A percentile compares a stretch with the other conserved stretches of the same genome.
phyloP scores from a whole-genome alignment of 2,113 vertebrate genomes.

The Datnioides undecimradiatus region DNA sequence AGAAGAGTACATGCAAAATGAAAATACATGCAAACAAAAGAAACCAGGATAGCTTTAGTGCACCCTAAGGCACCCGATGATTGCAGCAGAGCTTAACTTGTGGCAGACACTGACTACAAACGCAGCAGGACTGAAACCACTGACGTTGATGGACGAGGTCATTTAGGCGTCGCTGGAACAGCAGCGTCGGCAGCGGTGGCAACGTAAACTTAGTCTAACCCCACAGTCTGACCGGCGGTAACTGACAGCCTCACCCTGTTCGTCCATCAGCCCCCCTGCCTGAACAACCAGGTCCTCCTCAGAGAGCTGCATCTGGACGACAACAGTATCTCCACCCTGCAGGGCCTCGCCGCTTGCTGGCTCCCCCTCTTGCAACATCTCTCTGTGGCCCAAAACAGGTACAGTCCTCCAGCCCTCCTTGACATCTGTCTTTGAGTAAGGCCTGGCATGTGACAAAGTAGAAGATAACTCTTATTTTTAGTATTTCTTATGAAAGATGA shows the following conservation, averaged over 20 bases:
- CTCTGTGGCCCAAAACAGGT: conserved; percentile 91
- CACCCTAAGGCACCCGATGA: neutral
- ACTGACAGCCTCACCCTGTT: conserved; percentile 45
- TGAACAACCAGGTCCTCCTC: conserved; percentile 93
- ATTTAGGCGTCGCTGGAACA: neutral
- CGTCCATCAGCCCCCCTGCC: conserved; percentile 82
- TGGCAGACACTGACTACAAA: conserved; percentile 8
- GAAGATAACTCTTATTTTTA: neutral
- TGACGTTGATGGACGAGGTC: conserved; percentile 68
- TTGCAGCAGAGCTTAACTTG: neutral
- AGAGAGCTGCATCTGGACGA: conserved; percentile 90
- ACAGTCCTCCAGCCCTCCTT: neutral
- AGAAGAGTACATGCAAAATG: neutral
- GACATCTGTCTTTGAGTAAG: neutral
- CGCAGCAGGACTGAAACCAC: conserved; percentile 54
- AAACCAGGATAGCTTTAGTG: neutral
- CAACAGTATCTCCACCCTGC: conserved; percentile 89
- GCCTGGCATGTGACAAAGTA: neutral
- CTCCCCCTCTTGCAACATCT: conserved; percentile 89
- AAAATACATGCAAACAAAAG: neutral
- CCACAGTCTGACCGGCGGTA: conserved; percentile 31
- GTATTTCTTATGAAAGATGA: neutral
- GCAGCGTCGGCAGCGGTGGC: conserved; percentile 12
- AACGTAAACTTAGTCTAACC: conserved; percentile 60
- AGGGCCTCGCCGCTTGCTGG: conserved; percentile 86